Percentiles rank a stretch among this genome's conserved stretches.
phyloP scores from a whole-genome alignment of 2,888 invertebrate genomes.

The Lasioglossum marginatum region DNA sequence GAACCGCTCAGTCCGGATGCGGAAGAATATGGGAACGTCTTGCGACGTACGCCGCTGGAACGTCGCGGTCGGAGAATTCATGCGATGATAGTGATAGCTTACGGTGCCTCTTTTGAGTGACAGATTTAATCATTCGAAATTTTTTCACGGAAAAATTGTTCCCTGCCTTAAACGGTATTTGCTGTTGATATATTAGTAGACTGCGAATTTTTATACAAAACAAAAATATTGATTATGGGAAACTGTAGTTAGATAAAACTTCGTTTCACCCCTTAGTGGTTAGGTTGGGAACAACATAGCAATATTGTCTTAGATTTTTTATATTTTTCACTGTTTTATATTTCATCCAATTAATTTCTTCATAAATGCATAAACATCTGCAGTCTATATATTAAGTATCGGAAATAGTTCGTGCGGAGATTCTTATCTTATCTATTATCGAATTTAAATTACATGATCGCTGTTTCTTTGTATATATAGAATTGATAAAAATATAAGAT shows the following conservation, averaged over 20 bases:
- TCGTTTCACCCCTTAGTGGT: too few species aligned
- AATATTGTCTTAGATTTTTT: too few species aligned
- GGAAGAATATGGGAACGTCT: background rate
- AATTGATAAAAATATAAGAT: background rate
- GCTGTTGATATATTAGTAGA: background rate
- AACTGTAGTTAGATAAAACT: too few species aligned
- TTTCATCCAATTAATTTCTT: too few species aligned
- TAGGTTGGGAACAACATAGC: too few species aligned
- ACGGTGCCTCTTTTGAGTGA: background rate
- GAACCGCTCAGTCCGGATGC: background rate
- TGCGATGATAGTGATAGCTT: background rate
- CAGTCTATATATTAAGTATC: too few species aligned
- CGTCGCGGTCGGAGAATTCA: background rate
- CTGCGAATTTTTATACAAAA: too few species aligned
- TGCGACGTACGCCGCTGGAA: background rate
- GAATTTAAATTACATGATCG: background rate
- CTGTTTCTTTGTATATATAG: background rate
- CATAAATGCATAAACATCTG: too few species aligned
- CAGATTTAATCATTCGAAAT: background rate
- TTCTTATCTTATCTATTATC: too few species aligned
- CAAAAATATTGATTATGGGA: too few species aligned
- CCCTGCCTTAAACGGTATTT: background rate
- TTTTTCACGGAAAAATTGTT: background rate
- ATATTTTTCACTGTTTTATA: too few species aligned
- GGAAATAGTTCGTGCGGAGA: too few species aligned